These are phyloP conservation scores for Lacerta bilineata DNA, from an alignment of 2,797 vertebrate genomes.

Conservation along the genomic window DNA sequence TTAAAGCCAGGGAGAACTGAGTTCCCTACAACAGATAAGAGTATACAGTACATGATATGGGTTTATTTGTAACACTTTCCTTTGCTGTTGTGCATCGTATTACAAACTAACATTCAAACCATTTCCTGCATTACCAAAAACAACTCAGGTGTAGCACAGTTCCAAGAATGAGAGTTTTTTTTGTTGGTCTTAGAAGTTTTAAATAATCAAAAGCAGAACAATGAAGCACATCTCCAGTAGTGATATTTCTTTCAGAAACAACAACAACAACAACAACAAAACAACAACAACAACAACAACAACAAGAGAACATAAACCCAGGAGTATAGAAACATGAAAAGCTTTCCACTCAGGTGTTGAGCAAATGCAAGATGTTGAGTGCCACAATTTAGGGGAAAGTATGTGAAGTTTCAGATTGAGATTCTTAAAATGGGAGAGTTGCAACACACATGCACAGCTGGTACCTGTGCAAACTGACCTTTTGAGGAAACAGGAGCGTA, in stretches of 20 bases:
- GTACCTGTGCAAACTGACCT: too few species aligned
- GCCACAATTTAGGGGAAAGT: not conserved
- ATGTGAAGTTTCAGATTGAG: not conserved
- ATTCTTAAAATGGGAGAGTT: not conserved
- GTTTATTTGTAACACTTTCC: too few species aligned
- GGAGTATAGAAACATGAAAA: not conserved
- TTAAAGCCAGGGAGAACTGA: not conserved
- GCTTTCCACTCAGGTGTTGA: not conserved
- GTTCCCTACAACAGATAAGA: not conserved
- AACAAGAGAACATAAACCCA: not conserved
- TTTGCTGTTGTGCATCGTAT: too few species aligned
- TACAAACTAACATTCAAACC: not conserved
- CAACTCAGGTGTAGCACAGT: not conserved
- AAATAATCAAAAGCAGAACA: not conserved
- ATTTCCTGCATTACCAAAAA: not conserved
- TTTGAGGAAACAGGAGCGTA: not conserved
- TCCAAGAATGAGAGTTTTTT: not conserved
- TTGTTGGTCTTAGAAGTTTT: not conserved
- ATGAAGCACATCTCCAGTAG: not conserved
- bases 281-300: not conserved
- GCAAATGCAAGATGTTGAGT: not conserved
- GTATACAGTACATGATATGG: too few species aligned
- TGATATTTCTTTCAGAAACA: not conserved
- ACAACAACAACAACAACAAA: not conserved
- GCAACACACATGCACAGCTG: not conserved